These are phyloP conservation scores for Peromyscus attwateri DNA, from an alignment of 2,797 vertebrate genomes.

Conservation along the genomic window DNA sequence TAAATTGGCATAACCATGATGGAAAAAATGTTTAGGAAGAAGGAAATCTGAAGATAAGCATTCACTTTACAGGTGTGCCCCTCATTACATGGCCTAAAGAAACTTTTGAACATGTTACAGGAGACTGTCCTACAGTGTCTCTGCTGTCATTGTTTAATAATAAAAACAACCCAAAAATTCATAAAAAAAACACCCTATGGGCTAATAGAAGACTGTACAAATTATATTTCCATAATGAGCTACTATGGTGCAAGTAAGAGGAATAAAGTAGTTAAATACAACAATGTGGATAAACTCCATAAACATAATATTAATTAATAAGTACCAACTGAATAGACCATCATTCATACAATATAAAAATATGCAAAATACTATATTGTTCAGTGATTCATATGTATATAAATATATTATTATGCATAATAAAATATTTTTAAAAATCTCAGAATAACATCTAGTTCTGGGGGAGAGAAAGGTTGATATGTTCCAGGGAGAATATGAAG, in stretches of 20 bases:
- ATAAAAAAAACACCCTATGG: neutral
- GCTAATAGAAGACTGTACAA: neutral
- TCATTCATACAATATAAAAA: neutral
- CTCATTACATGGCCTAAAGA: neutral
- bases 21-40: neutral
- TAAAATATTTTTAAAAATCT: neutral
- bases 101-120: neutral
- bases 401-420: neutral
- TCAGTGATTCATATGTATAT: neutral
- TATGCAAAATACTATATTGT: neutral
- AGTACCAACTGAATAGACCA: neutral
- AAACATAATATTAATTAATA: neutral
- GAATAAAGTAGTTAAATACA: neutral
- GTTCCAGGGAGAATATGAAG: neutral
- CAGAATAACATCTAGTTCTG: neutral
- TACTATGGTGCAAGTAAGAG: neutral
- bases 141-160: neutral
- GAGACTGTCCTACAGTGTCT: neutral
- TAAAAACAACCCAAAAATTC: neutral
- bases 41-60: neutral
- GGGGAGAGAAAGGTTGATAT: neutral
- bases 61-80: neutral
- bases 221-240: neutral
- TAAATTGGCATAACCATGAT: neutral
- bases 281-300: neutral